Base-by-base conservation (phyloP, 2,797 vertebrate species). In the Sebastolobus altivelis region DNA sequence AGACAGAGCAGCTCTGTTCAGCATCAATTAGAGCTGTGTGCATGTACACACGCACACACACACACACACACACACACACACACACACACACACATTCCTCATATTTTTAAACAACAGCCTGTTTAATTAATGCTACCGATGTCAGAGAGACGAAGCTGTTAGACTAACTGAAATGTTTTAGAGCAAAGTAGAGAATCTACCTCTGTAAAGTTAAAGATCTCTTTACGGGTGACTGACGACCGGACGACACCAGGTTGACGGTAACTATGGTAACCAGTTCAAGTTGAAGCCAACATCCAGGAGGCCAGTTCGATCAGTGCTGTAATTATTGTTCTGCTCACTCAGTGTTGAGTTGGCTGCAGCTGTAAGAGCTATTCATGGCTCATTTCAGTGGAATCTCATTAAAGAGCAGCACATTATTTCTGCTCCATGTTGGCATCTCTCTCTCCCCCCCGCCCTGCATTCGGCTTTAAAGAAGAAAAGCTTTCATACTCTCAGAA, bases 351-450 rank as follows among this genome's bases (percentile, higher is more conserved):
- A 81, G 59, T 40, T 84, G 69, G 76, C 83, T 31, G 25, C 25
- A 14, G 61, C 74, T 54, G 49, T 75, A 29, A 54, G 46, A 75
- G 31, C 40, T 60, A 72, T 86, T 84, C 80, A 65, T 69, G 79
- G 38, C 73, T 90, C 79, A 72, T 85, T 90, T 91, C 84, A 85
- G 75, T 72, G 88, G 88, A 85, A 83, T 71, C 75, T 90, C 69
- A 88, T 87, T 85, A 87, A 74, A 74, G 69, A 79, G 37, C 66
- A 65, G 63, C 77, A 60, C 85, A 71, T 76, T 83, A 85, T 87
- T 77, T 83, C 74, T 85, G 76, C 76, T 86, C 58, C 68, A 20
- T 43, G 79, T 73, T 43, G 65, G 66, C 55, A 4, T 82, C 67
- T 38, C n/a, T n/a, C n/a, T n/a, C n/a, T n/a, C 25, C 69, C 74